Base-by-base conservation (phyloP, 2,797 vertebrate species). In the Phalanger gymnotis region DNA sequence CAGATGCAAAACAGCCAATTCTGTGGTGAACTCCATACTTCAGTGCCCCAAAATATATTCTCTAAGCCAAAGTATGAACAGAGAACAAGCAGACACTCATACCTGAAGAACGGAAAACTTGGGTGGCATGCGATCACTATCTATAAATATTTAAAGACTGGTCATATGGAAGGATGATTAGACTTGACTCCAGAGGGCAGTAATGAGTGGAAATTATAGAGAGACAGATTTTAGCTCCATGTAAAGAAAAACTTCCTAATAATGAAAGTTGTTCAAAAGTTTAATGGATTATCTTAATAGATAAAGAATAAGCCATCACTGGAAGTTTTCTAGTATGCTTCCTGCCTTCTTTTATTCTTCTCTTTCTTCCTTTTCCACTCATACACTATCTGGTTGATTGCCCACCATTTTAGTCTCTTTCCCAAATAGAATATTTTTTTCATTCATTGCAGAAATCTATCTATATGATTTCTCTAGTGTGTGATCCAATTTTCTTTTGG, bases 281-380 rank as follows among this genome's bases (percentile, higher is more conserved):
- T 47, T 27, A 47, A 27, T 87, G 40, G 40, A 47, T 47, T 87
- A 10, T 11, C 40, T 47, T 87, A 25, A 87, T 81, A 22, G n/a
- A 81, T 81, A 87, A 87, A 87, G 40, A 47, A 9, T 73, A 73
- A 47, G 40, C 73, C 40, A 47, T 87, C n/a, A 27, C 40, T 47
- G 22, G 40, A 47, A 47, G 73, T 27, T 87, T 27, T 47, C 40
- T 27, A 27, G 22, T 55, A 90, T 16, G 0, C 6, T 40, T 53
- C 27, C 53, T 56, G 11, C 5, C 22, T n/a, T 28, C 56, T 16
- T n/a, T 55, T 11, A 30, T 51, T 3, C 3, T 31, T 4, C 1
- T 54, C 31, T 0, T 12, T 27, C 2, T 11, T 0, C 9, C 6
- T 16, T 40, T 53, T 4, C 2, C 1, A 4, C n/a, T 66, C 25